These are phyloP conservation scores for Ageneiosus marmoratus DNA, from an alignment of 2,113 vertebrate genomes.

Conservation along the genomic window DNA sequence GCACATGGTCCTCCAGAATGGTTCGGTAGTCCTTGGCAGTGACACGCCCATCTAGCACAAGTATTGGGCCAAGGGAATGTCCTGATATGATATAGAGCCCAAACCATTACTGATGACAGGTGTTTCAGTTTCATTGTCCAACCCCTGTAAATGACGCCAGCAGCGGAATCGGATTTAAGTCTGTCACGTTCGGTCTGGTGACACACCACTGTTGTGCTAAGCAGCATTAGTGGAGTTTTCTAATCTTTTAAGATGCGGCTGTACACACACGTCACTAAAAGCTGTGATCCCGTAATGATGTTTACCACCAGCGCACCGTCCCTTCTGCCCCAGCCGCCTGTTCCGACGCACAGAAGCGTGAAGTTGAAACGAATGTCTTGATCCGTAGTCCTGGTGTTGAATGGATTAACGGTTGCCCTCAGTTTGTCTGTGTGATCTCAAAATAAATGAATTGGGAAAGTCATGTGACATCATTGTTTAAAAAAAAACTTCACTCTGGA, in stretches of 20 bases:
- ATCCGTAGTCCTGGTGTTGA: neutral
- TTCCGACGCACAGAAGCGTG: neutral
- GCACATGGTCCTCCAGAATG: no score
- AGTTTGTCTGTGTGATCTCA: neutral
- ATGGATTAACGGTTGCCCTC: neutral
- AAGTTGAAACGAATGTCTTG: neutral
- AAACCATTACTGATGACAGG: no score
- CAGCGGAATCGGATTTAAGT: neutral
- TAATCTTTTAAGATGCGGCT: slow-evolving; percentile 66
- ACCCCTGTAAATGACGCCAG: no score
- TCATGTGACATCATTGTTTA: neutral
- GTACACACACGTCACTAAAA: slow-evolving; percentile 45
- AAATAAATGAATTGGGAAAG: neutral
- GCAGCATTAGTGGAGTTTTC: slow-evolving; percentile 58
- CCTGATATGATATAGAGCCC: no score
- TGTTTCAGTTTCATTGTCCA: no score
- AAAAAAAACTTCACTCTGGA: neutral
- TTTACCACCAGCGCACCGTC: slow-evolving; percentile 2
- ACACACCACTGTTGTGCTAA: slow-evolving; percentile 61
- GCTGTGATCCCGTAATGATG: slow-evolving; percentile 28
- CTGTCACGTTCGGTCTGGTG: slow-evolving; percentile 51
- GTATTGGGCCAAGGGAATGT: no score
- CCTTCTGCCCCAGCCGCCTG: slow-evolving; percentile 43
- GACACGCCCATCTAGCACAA: no score
- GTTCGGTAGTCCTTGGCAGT: no score